These are phyloP conservation scores for Oscheius sp. DNA, from an alignment of 1,140 invertebrate genomes.

Conservation along the genomic window DNA sequence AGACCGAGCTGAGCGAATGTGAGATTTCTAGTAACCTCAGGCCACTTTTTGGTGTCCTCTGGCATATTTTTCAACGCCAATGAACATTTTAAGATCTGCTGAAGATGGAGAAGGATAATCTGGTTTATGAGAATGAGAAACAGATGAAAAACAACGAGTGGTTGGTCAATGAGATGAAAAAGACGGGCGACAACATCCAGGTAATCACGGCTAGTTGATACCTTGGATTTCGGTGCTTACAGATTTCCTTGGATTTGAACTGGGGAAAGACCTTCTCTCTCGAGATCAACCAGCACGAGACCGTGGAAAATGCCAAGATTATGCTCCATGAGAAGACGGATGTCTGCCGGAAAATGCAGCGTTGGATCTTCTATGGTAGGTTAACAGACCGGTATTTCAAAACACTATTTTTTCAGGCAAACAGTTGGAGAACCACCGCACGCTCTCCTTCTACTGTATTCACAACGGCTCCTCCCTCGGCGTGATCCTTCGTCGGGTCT, in stretches of 20 bases:
- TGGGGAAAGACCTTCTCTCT: conserved; percentile 65
- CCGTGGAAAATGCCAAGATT: conserved; percentile 91
- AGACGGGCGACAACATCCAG: too few relatives aligned
- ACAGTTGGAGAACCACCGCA: conserved; percentile 87
- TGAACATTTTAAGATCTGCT: too few relatives aligned
- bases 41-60: too few relatives aligned
- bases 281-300: conserved; percentile 71
- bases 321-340: conserved; percentile 77
- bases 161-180: too few relatives aligned
- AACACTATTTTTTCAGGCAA: conserved; percentile 66
- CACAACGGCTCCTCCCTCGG: conserved; percentile 75
- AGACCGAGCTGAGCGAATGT: too few relatives aligned
- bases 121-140: too few relatives aligned
- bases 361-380: conserved; percentile 66
- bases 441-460: conserved; percentile 87
- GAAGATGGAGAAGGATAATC: too few relatives aligned
- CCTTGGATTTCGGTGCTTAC: too few relatives aligned
- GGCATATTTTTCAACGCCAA: too few relatives aligned
- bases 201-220: too few relatives aligned
- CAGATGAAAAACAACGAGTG: too few relatives aligned
- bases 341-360: conserved; percentile 66
- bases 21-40: too few relatives aligned
- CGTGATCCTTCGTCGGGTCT: conserved; percentile 64
- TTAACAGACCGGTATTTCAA: conserved; percentile 40
- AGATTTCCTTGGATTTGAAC: conserved; percentile 65